Conservation (phyloP, 2,888 invertebrate species). For the Orthosia cruda region DNA sequence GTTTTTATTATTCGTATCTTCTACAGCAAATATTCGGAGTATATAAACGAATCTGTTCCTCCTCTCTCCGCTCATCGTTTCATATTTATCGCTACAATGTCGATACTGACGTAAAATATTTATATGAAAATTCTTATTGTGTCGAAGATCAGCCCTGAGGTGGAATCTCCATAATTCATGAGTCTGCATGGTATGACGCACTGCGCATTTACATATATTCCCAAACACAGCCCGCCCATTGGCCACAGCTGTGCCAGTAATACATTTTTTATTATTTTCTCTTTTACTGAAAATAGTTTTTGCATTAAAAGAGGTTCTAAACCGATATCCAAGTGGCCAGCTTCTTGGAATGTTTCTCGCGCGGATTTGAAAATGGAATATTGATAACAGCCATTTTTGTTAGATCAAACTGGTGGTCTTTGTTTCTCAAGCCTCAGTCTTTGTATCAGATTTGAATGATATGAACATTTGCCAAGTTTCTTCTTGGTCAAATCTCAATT, state of each 20-base stretch:
- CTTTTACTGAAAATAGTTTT: constrained; percentile 75
- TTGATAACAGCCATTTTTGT: constrained; percentile 19
- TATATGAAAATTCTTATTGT: constrained; percentile 58
- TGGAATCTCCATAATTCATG: constrained; percentile 84
- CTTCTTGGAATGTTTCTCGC: constrained; percentile 26
- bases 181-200: constrained; percentile 83
- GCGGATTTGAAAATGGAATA: constrained; percentile 41
- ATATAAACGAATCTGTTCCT: constrained; percentile 38
- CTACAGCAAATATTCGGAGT: constrained; percentile 30
- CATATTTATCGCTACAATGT: constrained; percentile 53
- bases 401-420: background rate
- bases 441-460: background rate
- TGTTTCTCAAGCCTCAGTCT: background rate
- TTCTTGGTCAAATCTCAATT: background rate
- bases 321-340: constrained; percentile 43
- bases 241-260: constrained; percentile 82
- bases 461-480: background rate
- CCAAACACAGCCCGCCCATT: constrained; percentile 75
- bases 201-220: constrained; percentile 87
- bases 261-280: constrained; percentile 84
- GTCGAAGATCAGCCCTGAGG: constrained; percentile 60
- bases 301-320: constrained; percentile 66
- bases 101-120: constrained; percentile 58
- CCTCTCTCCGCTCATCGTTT: constrained; percentile 8
- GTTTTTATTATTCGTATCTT: constrained; percentile 5